Base-by-base conservation (phyloP, 2,797 vertebrate genomes). In the Sebastes elongatus region DNA sequence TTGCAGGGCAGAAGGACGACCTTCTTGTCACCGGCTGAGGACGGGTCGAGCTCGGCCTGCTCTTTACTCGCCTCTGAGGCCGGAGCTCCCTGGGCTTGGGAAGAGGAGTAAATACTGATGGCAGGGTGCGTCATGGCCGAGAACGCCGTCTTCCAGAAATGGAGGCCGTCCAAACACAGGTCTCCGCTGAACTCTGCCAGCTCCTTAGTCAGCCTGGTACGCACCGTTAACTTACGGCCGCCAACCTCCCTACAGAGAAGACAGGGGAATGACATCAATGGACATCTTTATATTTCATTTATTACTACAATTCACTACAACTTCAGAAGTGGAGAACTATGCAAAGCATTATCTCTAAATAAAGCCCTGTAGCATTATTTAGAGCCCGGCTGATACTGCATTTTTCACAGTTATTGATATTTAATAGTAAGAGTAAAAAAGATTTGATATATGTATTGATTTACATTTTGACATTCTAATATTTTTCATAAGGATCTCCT, bases 111-210 rank as follows among this genome's bases (percentile, higher is more conserved):
- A 27, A 89, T 79, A 74, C 89, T 78, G n/a, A 95, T 2, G 28
- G 77, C 95, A 1, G 94, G 95, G 42, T 95, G 96, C 6, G 97
- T 97, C 98, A 99, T 99, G 76, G 97, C 98, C 32, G 96, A 97
- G 93, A 99, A 99, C 0, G 97, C 98, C 0, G 96, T 97, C 94
- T 98, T 99, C 99, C 99, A 99, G 67, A 99, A 97, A 63, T 93
- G 94, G 35, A 99, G 95, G 68, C 99, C 99, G 86, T 99, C 97
- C 87, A 97, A 89, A 42, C 96, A 97, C 86, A 99, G 96, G 80
- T 98, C 98, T 42, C 99, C 98, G 69, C 95, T 96, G 92, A 99
- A 99, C 86, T 99, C 99, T 0, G 94, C 81, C 16, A 99, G 94
- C 90, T 98, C 97, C 84, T 96, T 96, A 38, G 96, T 94, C 85